Evolutionary conservation across 2,888 invertebrate species (phyloP), one percentile per base, ranked within the genome.

Genomic region (Hydrotaea cyrtoneurina): DNA sequence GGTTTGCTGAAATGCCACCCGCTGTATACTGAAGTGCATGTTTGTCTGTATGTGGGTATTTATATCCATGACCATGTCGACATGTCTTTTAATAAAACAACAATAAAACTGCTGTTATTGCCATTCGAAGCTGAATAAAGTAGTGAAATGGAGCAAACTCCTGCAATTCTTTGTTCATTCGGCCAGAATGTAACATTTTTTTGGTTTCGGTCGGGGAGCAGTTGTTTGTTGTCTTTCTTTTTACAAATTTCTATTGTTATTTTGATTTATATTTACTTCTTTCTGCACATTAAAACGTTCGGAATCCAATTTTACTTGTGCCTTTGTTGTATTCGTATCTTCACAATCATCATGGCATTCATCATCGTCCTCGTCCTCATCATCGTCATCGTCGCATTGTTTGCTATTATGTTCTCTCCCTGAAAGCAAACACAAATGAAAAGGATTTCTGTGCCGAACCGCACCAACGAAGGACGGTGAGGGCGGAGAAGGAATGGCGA

Each of bases 141-240:
- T 55, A 17, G 55, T 55, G 59, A 21, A 57, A 57, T 21, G 21
- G 21, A 21, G 10, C 55, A 57, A 19, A 11, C 19, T 26, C 15
- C 43, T 88, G 83, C 89, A 89, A 88, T 89, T 86, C 88, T 86
- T 88, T 83, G 87, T 87, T 87, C 87, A 2, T 11, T 59, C 15
- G 15, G 26, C 26, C 8, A 31, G 7, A 31, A 31, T 4, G 31
- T 31, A 31, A 4, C 2, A 5, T 59, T 39, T 39, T 39, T 39
- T 39, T 39, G 39, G 39, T 4, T 31, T 31, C 11, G 43, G 43
- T 50, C 2, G 50, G 50, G 50, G 50, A 50, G 50, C 39, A 13
- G 87, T 88, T 87, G 87, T 83, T 73, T 75, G 21, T 23, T 53
- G 72, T 62, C 69, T 75, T 66, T 62, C 50, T 46, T 66, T 77